Evolutionary conservation across 1,140 invertebrate species (phyloP).

Genomic region (Sycophila sp.): DNA sequence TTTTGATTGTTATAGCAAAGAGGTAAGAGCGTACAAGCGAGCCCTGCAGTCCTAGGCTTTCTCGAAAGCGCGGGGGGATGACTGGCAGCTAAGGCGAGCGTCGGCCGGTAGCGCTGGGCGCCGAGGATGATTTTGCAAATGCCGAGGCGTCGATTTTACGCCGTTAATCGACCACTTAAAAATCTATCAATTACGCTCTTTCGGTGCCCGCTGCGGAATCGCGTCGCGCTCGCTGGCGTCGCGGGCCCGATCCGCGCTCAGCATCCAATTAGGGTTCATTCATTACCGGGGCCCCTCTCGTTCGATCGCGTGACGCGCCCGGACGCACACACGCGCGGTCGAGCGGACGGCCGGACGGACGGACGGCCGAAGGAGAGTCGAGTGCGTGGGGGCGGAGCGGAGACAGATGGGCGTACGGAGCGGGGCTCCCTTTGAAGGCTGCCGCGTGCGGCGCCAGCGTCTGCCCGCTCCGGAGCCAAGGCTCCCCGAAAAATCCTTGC

Average conservation of each 20-base stretch:
- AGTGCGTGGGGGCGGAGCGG: constrained; percentile 63
- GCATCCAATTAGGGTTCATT: no score
- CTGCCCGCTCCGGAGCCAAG: constrained; percentile 19
- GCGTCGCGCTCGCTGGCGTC: not conserved
- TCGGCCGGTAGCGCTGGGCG: no score
- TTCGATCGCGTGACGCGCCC: not conserved
- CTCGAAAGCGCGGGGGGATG: not conserved
- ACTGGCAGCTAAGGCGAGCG: constrained; percentile 4
- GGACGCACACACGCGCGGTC: not conserved
- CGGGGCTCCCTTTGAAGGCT: constrained; percentile 64
- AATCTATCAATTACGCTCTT: constrained; percentile 60
- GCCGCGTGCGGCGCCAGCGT: constrained; percentile 65
- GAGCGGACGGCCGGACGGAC: constrained; percentile 23
- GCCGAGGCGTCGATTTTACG: constrained; percentile 49
- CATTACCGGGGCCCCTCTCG: no score
- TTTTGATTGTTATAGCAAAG: no score
- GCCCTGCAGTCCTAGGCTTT: not conserved
- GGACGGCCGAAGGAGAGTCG: constrained; percentile 48
- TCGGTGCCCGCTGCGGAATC: not conserved
- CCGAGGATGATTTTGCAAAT: constrained; percentile 55
- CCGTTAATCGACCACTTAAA: constrained; percentile 62
- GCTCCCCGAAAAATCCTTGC: constrained; percentile 21
- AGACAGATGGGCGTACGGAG: constrained; percentile 67
- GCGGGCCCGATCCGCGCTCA: not conserved
- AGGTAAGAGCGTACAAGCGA: no score